Conservation (phyloP, 2,888 invertebrate genomes). For the Megamerina dolium region DNA sequence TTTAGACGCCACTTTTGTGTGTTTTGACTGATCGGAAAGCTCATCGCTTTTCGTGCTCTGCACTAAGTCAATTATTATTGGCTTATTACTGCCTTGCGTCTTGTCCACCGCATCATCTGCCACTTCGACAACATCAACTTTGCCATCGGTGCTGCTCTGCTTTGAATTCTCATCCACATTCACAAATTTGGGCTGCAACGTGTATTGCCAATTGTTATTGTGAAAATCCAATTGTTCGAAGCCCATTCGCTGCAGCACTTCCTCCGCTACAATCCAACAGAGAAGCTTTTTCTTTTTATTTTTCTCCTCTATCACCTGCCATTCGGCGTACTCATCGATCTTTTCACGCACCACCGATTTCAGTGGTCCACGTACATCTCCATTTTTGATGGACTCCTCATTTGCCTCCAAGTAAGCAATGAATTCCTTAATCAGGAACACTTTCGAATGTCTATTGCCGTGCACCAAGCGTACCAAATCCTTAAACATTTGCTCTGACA, state of each 20-base stretch:
- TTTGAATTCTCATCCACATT: constrained; percentile 15
- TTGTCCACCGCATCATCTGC: neutral
- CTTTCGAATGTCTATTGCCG: constrained; percentile 57
- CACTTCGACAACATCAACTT: constrained; percentile 5
- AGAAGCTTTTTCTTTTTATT: constrained; percentile 50
- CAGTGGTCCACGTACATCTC: constrained; percentile 37
- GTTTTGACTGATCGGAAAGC: neutral
- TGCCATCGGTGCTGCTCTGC: constrained; percentile 6
- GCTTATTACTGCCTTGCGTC: neutral
- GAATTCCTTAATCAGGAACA: constrained; percentile 59
- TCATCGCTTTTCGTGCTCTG: too few relatives aligned
- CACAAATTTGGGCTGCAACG: constrained; percentile 35
- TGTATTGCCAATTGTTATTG: constrained; percentile 57
- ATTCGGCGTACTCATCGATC: constrained; percentile 58
- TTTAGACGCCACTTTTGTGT: neutral
- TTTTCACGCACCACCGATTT: constrained; percentile 51
- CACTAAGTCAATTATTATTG: neutral
- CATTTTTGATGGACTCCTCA: constrained; percentile 26
- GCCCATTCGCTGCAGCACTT: constrained; percentile 53
- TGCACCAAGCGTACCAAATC: constrained; percentile 62
- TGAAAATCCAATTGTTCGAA: constrained; percentile 51
- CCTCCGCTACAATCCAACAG: constrained; percentile 63
- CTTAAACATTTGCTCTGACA: constrained; percentile 55
- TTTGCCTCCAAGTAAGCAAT: constrained; percentile 53
- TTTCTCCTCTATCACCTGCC: constrained; percentile 54